phyloP scores from a whole-genome alignment of 2,888 invertebrate genomes.

The Cheilosia soror region DNA sequence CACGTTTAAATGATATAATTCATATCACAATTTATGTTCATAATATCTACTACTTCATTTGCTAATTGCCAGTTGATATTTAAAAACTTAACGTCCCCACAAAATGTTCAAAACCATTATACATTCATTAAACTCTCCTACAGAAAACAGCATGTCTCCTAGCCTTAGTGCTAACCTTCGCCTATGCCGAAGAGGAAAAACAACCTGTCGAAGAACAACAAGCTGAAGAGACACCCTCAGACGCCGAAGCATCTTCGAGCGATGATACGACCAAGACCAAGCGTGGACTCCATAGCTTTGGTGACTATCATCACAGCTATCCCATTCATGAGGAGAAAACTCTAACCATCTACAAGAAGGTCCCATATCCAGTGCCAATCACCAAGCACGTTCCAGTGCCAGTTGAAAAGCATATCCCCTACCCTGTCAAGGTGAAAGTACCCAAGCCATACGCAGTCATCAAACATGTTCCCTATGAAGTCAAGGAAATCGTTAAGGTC shows the following conservation, averaged over 20 bases:
- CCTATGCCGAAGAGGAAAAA: slow-evolving; percentile 86
- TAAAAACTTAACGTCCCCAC: no score
- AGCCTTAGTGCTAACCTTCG: slow-evolving; percentile 86
- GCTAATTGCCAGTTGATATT: no score
- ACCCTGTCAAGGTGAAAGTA: slow-evolving; percentile 87
- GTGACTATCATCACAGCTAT: slow-evolving; percentile 82
- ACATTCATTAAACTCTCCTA: not conserved
- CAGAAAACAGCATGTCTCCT: slow-evolving; percentile 84
- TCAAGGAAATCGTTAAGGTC: slow-evolving; percentile 91
- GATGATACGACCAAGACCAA: slow-evolving; percentile 90
- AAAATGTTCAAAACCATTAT: not conserved
- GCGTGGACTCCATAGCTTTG: slow-evolving; percentile 87
- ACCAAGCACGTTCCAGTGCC: slow-evolving; percentile 87
- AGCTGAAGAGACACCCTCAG: slow-evolving; percentile 80
- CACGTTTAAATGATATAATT: no score
- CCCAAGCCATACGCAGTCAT: slow-evolving; percentile 90
- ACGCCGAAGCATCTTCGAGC: slow-evolving; percentile 81
- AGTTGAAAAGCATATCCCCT: slow-evolving; percentile 87
- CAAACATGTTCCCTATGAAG: slow-evolving; percentile 88
- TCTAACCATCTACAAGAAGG: slow-evolving; percentile 89
- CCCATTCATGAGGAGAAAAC: slow-evolving; percentile 86
- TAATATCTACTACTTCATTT: no score
- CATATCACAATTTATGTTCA: no score
- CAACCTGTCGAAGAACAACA: slow-evolving; percentile 84
- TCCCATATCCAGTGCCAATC: slow-evolving; percentile 88